Percentiles rank a stretch among this genome's conserved stretches.
These are phyloP conservation scores for Sardinella longiceps DNA, from an alignment of 2,797 vertebrate species.

Conservation along the genomic window DNA sequence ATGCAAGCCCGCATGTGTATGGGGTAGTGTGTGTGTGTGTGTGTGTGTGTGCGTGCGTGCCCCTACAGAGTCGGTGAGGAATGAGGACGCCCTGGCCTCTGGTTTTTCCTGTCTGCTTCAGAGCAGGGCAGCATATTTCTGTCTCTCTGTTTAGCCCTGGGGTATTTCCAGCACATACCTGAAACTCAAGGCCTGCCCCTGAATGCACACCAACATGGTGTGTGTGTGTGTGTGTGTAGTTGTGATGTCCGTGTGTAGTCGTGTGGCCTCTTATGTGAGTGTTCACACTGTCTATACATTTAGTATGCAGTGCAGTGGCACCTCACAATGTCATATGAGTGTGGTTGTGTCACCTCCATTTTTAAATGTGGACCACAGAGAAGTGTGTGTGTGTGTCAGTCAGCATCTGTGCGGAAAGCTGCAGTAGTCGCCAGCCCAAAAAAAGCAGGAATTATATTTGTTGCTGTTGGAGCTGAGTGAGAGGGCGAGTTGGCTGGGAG, in stretches of 20 bases:
- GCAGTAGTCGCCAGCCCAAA: background rate
- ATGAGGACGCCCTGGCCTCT: slow-evolving; percentile 28
- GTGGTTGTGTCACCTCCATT: background rate
- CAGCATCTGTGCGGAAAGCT: background rate
- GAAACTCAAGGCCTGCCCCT: slow-evolving; percentile 67
- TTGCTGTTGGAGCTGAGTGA: slow-evolving; percentile 17
- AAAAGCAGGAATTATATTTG: slow-evolving; percentile 1
- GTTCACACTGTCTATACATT: background rate
- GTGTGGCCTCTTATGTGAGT: slow-evolving; percentile 43
- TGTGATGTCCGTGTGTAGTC: slow-evolving; percentile 55
- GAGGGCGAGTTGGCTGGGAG: background rate
- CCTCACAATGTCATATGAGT: background rate
- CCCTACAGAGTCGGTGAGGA: background rate
- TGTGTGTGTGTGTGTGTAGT: slow-evolving; percentile 21
- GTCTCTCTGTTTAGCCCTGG: slow-evolving; percentile 61
- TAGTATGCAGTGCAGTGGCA: background rate
- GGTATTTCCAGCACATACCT: slow-evolving; percentile 78
- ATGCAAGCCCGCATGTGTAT: background rate
- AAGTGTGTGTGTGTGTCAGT: slow-evolving; percentile 4
- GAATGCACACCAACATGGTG: slow-evolving; percentile 43
- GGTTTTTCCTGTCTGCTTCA: slow-evolving; percentile 44
- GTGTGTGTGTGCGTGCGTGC: background rate
- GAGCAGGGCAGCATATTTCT: background rate
- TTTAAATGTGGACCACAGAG: background rate
- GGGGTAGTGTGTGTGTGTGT: background rate